A percentile compares a stretch with the other conserved stretches of the same genome.
Conservation (phyloP, 1,140 invertebrate genomes). For the Bombus breviceps region DNA sequence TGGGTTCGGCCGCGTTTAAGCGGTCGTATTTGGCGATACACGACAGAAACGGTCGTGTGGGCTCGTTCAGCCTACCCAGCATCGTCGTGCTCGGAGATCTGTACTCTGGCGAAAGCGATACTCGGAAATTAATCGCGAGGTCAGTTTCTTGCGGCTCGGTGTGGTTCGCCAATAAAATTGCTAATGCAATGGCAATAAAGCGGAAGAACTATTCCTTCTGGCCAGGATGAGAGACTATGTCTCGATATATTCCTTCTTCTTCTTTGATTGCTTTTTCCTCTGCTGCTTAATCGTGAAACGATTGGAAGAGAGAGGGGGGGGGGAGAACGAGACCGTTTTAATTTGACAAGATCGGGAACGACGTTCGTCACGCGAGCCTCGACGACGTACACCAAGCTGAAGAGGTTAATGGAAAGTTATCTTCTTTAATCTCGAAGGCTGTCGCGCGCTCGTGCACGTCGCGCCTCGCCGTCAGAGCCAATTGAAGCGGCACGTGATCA, state of each 20-base stretch:
- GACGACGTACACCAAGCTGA: conserved; percentile 16
- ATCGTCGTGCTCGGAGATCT: conserved; percentile 17
- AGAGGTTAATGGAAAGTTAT: conserved; percentile 55
- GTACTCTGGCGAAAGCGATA: conserved; percentile 40
- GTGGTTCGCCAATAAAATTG: conserved; percentile 28
- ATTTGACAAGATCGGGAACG: conserved; percentile 51
- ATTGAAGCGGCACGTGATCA: conserved; percentile 51
- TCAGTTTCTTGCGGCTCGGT: neutral
- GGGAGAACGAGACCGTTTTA: conserved; percentile 10
- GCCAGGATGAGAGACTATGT: neutral
- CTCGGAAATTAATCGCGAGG: conserved; percentile 40
- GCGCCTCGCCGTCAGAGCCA: conserved; percentile 23
- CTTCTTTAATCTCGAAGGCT: conserved; percentile 55
- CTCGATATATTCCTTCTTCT: neutral
- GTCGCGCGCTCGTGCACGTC: conserved; percentile 45
- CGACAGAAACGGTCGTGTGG: conserved; percentile 58
- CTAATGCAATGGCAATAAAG: conserved; percentile 28
- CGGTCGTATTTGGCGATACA: conserved; percentile 70
- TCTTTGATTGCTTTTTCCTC: neutral
- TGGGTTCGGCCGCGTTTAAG: conserved; percentile 67
- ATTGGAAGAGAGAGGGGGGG: neutral
- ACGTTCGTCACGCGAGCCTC: conserved; percentile 42
- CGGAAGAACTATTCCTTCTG: neutral
- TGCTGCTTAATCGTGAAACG: neutral
- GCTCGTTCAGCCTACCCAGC: conserved; percentile 43